phyloP scores from a whole-genome alignment of 2,888 invertebrate genomes.

The Caenorhabditis sp. region DNA sequence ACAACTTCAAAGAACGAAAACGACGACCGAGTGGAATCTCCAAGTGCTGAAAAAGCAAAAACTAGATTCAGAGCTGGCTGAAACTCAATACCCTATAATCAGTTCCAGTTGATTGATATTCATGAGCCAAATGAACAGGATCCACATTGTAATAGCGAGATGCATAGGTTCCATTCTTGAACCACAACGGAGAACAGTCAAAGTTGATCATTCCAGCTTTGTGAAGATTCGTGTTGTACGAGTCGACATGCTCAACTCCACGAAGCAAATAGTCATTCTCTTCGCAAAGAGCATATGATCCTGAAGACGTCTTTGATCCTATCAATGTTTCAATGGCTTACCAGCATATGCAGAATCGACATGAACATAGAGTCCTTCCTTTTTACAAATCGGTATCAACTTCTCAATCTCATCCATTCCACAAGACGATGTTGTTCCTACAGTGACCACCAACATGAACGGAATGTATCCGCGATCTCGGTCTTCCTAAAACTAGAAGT shows the following conservation, averaged over 20 bases:
- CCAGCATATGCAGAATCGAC: slow-evolving; percentile 99
- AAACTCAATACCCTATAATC: slow-evolving; percentile 72
- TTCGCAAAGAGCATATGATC: slow-evolving; percentile 88
- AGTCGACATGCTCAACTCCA: slow-evolving; percentile 93
- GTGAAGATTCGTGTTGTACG: slow-evolving; percentile 97
- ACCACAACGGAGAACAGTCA: slow-evolving; percentile 99
- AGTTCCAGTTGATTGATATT: slow-evolving; percentile 90
- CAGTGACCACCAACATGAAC: slow-evolving; percentile 79
- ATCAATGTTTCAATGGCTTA: slow-evolving; percentile 18
- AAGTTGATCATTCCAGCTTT: slow-evolving; percentile 99
- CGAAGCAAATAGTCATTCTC: slow-evolving; percentile 93
- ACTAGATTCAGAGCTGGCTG: too few species aligned
- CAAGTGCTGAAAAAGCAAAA: slow-evolving; percentile 80
- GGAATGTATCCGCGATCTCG: slow-evolving; percentile 78
- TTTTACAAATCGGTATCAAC: slow-evolving; percentile 87
- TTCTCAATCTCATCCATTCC: slow-evolving; percentile 93
- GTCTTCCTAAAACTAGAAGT: slow-evolving; percentile 73
- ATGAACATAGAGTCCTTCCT: slow-evolving; percentile 94
- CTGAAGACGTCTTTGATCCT: slow-evolving; percentile 49
- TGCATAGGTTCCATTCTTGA: slow-evolving; percentile 90
- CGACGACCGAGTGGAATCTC: slow-evolving; percentile 86
- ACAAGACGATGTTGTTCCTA: slow-evolving; percentile 96
- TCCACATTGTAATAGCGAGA: slow-evolving; percentile 98
- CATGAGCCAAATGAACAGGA: slow-evolving; percentile 96
- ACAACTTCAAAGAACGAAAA: slow-evolving; percentile 95